These are phyloP conservation scores for Azorinus chamasolen DNA, from an alignment of 2,888 invertebrate genomes.

Conservation along the genomic window DNA sequence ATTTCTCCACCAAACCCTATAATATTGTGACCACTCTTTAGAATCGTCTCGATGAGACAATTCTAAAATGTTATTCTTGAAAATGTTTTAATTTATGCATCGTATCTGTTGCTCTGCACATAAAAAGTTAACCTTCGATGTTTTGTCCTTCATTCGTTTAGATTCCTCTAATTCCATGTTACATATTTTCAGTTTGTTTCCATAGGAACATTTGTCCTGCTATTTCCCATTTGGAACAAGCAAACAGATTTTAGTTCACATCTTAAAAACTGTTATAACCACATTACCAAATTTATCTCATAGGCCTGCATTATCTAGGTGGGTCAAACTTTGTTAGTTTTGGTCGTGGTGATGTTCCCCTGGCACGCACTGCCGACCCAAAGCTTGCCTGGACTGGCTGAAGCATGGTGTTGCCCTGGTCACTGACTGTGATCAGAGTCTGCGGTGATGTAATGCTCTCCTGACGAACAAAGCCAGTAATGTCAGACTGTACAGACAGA, in stretches of 20 bases:
- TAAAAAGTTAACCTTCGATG: no score
- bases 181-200: no score
- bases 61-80: no score
- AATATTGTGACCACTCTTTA: no score
- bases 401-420: conserved; percentile 68
- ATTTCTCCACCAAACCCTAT: no score
- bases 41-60: no score
- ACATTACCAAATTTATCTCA: background rate
- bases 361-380: conserved; percentile 62
- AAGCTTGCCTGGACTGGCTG: conserved; percentile 62
- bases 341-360: conserved; percentile 76
- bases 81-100: no score
- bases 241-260: background rate
- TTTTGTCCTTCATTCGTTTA: no score
- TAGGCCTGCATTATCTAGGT: conserved; percentile 17
- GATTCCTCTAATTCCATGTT: no score
- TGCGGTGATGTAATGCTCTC: conserved; percentile 55
- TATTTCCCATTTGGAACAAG: no score
- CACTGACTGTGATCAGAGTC: conserved; percentile 64
- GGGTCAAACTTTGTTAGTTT: conserved; percentile 58
- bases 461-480: conserved; percentile 54
- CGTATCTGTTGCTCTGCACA: no score
- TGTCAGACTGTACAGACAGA: conserved; percentile 25
- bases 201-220: no score
- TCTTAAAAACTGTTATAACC: background rate